Evolutionary conservation across 1,140 invertebrate genomes (phyloP).

Genomic region (Mycetomoellerius zeteki): DNA sequence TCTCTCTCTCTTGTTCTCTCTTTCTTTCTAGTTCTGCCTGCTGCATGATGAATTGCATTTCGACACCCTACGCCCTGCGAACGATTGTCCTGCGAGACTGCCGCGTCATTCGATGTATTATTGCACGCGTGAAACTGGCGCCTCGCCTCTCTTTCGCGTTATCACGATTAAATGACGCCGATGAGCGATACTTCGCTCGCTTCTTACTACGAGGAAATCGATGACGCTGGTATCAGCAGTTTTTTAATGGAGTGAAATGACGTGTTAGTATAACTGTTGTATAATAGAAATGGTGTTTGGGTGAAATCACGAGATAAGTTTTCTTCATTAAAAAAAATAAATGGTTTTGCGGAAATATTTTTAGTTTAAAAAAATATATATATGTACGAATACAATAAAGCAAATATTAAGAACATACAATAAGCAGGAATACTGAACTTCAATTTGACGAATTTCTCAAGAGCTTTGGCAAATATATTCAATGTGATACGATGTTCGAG

Average conservation of each 20-base stretch:
- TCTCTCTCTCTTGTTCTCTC: neutral
- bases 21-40: neutral
- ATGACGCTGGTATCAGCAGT: slow-evolving; percentile 25
- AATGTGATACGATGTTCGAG: too few species aligned
- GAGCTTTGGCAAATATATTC: neutral
- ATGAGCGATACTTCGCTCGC: slow-evolving; percentile 34
- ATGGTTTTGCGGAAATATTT: neutral
- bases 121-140: slow-evolving; percentile 65
- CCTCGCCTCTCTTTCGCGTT: slow-evolving; percentile 36
- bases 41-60: slow-evolving; percentile 83
- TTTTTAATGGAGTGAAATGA: slow-evolving; percentile 12
- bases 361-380: too few species aligned
- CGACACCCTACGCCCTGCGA: slow-evolving; percentile 76
- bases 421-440: neutral
- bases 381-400: too few species aligned
- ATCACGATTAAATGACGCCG: slow-evolving; percentile 51
- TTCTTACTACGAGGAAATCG: slow-evolving; percentile 8
- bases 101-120: slow-evolving; percentile 79
- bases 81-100: slow-evolving; percentile 75
- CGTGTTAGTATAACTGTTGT: neutral
- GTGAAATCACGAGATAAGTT: neutral
- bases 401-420: neutral
- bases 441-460: neutral
- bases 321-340: neutral
- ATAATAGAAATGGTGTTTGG: slow-evolving; percentile 8